A percentile compares a stretch with the other conserved stretches of the same genome.
Conservation (phyloP, 2,797 vertebrate genomes). For the Enteromius anoplus region DNA sequence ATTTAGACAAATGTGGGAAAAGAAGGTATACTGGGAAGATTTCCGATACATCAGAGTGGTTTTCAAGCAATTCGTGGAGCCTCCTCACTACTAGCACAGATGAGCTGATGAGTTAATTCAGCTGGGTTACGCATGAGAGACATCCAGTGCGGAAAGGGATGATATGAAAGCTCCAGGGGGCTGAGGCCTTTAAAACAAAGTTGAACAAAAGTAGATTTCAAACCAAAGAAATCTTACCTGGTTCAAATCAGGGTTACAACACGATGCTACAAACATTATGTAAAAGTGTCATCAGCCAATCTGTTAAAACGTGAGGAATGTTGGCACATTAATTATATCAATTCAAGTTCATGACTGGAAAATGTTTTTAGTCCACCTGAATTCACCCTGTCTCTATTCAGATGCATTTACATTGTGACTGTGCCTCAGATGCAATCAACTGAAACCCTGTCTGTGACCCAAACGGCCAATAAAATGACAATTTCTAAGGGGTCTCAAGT, state of each 20-base stretch:
- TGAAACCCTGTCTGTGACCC: neutral
- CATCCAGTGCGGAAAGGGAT: neutral
- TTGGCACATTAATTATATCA: neutral
- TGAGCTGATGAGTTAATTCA: neutral
- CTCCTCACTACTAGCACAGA: neutral
- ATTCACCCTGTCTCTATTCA: neutral
- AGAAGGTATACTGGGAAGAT: neutral
- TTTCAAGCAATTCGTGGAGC: neutral
- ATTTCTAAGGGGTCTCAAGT: neutral
- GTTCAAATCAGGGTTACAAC: neutral
- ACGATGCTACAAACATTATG: neutral
- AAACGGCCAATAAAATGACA: neutral
- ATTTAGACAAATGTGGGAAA: neutral
- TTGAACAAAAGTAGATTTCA: neutral
- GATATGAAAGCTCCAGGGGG: neutral
- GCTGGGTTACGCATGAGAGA: neutral
- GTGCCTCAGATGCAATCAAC: neutral
- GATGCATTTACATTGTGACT: neutral
- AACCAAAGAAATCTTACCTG: neutral
- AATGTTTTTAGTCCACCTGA: neutral
- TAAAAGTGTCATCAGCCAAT: neutral
- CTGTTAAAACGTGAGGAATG: neutral
- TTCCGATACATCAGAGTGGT: neutral
- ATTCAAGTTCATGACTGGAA: neutral
- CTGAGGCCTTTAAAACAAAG: neutral